Conservation (phyloP, 2,888 invertebrate species). For the Lumbricus terrestris region DNA sequence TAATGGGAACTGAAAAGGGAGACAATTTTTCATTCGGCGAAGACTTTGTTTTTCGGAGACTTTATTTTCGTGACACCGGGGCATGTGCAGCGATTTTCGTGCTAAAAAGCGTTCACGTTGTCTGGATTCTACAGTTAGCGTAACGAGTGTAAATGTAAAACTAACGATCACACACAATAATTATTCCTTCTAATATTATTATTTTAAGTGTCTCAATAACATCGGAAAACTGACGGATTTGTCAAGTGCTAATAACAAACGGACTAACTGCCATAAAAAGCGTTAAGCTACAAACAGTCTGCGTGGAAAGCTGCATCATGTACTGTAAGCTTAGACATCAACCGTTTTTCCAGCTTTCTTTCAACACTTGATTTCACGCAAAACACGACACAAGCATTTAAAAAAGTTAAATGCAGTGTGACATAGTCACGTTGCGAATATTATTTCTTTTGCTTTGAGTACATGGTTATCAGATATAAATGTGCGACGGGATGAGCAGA, state of each 20-base stretch:
- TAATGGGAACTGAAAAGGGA: too few species aligned
- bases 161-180: neutral
- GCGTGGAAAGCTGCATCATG: neutral
- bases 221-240: neutral
- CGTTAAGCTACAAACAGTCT: neutral
- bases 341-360: neutral
- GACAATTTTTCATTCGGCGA: too few species aligned
- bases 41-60: too few species aligned
- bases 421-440: too few species aligned
- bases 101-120: neutral
- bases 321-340: too few species aligned
- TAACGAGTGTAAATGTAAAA: neutral
- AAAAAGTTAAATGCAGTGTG: neutral
- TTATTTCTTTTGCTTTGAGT: too few species aligned
- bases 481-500: too few species aligned
- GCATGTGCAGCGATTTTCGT: neutral
- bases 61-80: neutral
- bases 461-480: too few species aligned
- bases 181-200: neutral
- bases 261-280: neutral
- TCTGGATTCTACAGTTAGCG: neutral
- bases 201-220: neutral
- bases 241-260: neutral
- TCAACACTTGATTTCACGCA: neutral
- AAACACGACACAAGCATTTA: neutral